Percentiles rank a stretch among this genome's conserved stretches.
phyloP scores from a whole-genome alignment of 2,888 invertebrate species.

The Galerucella calmariensis region DNA sequence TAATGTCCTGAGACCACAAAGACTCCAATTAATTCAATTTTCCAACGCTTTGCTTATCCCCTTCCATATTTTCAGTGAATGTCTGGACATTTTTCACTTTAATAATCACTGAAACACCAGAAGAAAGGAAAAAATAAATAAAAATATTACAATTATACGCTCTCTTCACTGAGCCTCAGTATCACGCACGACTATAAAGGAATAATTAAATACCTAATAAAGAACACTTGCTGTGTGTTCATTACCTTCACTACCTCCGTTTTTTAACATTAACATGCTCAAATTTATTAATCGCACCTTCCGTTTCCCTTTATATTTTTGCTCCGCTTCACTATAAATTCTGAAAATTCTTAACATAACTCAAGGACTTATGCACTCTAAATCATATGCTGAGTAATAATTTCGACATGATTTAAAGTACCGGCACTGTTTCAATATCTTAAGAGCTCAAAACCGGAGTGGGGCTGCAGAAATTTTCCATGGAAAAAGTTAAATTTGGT shows the following conservation, averaged over 20 bases:
- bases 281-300: constrained; percentile 32
- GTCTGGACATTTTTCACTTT: neutral
- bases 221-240: constrained; percentile 8
- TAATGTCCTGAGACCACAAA: neutral
- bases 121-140: neutral
- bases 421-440: constrained; percentile 23
- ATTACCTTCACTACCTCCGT: constrained; percentile 5
- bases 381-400: constrained; percentile 23
- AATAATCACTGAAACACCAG: neutral
- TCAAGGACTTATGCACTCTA: constrained; percentile 28
- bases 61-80: neutral
- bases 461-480: neutral
- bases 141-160: neutral
- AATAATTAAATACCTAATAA: constrained; percentile 13
- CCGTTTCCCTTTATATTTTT: constrained; percentile 24
- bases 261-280: constrained; percentile 26
- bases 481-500: too few relatives aligned
- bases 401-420: constrained; percentile 29
- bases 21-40: neutral
- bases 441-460: neutral
- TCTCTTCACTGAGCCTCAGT: constrained; percentile 1
- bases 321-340: constrained; percentile 28
- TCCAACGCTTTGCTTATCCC: neutral
- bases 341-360: constrained; percentile 35
- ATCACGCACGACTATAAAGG: constrained; percentile 14